Evolutionary conservation across 2,797 vertebrate species (phyloP).

Genomic region (Telmatherina bonti): DNA sequence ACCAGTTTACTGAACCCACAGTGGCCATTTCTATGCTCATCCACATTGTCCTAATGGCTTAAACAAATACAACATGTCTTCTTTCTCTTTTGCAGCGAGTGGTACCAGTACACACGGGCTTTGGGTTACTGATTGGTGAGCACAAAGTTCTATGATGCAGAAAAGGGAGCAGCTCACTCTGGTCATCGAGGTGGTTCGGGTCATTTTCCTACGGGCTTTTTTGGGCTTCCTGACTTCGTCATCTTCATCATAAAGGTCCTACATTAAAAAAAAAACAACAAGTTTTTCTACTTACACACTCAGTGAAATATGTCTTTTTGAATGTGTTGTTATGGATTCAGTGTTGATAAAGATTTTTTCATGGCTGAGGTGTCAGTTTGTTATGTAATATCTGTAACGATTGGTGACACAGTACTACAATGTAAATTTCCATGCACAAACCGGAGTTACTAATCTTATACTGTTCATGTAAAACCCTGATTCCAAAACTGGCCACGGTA

Average conservation of each 20-base stretch:
- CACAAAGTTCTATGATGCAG: slow-evolving; percentile 17
- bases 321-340: not conserved
- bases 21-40: slow-evolving; percentile 68
- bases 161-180: slow-evolving; percentile 72
- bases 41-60: slow-evolving; percentile 72
- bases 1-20: slow-evolving; percentile 62
- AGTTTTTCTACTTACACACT: no score
- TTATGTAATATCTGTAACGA: no score
- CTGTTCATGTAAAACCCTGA: no score
- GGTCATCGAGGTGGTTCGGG: slow-evolving; percentile 87
- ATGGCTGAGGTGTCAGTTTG: no score
- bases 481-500: no score
- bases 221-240: slow-evolving; percentile 88
- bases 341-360: no score
- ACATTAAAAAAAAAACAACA: slow-evolving; percentile 17
- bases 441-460: no score
- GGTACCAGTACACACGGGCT: slow-evolving; percentile 47
- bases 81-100: slow-evolving; percentile 66
- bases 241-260: slow-evolving; percentile 90
- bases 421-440: no score
- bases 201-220: slow-evolving; percentile 87
- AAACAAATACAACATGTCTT: slow-evolving; percentile 66
- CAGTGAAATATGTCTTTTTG: no score
- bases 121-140: slow-evolving; percentile 59
- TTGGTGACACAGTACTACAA: no score